phyloP scores from a whole-genome alignment of 2,113 vertebrate species.

The Nibea albiflora region DNA sequence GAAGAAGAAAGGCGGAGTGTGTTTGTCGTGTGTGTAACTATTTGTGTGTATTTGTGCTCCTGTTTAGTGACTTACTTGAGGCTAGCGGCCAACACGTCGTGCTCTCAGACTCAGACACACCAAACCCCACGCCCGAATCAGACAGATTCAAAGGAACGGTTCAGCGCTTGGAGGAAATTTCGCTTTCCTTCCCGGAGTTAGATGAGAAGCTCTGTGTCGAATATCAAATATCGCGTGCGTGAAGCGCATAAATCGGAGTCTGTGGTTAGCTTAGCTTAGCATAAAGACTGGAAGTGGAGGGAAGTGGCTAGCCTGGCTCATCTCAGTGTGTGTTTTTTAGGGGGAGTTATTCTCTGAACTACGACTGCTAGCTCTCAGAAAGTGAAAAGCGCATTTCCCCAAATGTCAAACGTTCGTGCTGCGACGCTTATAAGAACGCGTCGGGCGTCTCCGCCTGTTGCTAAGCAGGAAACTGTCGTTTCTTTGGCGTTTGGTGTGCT shows the following conservation, averaged over 20 bases:
- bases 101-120: conserved; percentile 14
- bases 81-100: conserved; percentile 37
- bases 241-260: not conserved
- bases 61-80: conserved; percentile 66
- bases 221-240: not conserved
- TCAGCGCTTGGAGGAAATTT: not conserved
- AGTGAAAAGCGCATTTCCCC: not conserved
- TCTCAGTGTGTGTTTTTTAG: not conserved
- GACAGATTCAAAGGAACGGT: conserved; percentile 14
- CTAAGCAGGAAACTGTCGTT: not conserved
- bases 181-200: not conserved
- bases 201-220: not conserved
- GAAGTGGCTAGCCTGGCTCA: not conserved
- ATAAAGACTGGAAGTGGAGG: not conserved
- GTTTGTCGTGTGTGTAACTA: conserved; percentile 24
- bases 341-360: not conserved
- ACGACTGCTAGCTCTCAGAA: not conserved
- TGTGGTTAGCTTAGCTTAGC: not conserved
- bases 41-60: conserved; percentile 72
- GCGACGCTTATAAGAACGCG: not conserved
- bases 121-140: conserved; percentile 32
- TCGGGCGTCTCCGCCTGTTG: not conserved
- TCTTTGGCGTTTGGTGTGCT: conserved; percentile 42
- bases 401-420: not conserved
- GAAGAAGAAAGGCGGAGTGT: conserved; percentile 51